These are phyloP conservation scores for Propithecus perrieri DNA, from an alignment of 2,797 vertebrate genomes.

Conservation along the genomic window DNA sequence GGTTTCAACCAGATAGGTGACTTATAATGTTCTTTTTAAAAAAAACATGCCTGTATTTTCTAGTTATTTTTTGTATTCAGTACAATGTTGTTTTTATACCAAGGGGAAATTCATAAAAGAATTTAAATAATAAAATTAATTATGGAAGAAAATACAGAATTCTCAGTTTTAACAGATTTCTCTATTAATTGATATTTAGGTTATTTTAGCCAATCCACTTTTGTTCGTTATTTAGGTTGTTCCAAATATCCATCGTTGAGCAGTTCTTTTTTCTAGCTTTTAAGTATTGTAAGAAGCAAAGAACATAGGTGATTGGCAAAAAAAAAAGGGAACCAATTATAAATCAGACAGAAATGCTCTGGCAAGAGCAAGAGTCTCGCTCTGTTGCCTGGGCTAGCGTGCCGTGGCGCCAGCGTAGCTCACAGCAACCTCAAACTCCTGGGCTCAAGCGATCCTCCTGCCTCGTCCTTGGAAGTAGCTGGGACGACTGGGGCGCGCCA, in stretches of 20 bases:
- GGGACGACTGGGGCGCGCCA: fast-evolving
- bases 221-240: background rate
- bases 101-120: background rate
- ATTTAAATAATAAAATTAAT: slow-evolving; percentile 3
- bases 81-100: background rate
- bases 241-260: background rate
- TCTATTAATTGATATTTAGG: background rate
- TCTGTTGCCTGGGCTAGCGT: too few relatives aligned
- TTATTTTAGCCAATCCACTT: background rate
- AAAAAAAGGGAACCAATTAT: background rate
- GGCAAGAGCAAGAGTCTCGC: too few relatives aligned
- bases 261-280: background rate
- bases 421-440: too few relatives aligned
- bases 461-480: too few relatives aligned
- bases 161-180: background rate
- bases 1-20: background rate
- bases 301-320: background rate
- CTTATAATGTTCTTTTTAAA: background rate
- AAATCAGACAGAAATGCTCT: background rate
- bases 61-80: background rate
- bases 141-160: background rate
- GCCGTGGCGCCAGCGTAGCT: fast-evolving
- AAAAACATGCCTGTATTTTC: background rate
- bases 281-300: background rate
- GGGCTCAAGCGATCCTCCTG: too few relatives aligned